These are phyloP conservation scores for Lophius piscatorius DNA, from an alignment of 2,113 vertebrate species.

Conservation along the genomic window DNA sequence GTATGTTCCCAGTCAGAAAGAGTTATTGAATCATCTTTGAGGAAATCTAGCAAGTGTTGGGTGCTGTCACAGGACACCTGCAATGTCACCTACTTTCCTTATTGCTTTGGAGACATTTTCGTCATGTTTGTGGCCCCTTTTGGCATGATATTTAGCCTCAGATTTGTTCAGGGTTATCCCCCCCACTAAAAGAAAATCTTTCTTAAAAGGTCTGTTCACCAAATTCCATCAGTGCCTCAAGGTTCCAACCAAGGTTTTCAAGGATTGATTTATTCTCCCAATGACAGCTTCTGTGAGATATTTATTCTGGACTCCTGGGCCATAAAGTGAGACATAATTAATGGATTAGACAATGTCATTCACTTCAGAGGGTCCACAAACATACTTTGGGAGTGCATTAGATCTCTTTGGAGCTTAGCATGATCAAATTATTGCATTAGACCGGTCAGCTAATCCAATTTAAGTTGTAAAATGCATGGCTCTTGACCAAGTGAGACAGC, in stretches of 20 bases:
- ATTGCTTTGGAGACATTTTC: conserved; percentile 11
- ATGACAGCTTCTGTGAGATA: no score
- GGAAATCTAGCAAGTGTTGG: conserved; percentile 12
- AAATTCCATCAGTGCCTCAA: conserved; percentile 20
- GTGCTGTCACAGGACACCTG: conserved; percentile 13
- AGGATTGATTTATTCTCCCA: conserved; percentile 42
- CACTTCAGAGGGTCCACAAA: conserved; percentile 56
- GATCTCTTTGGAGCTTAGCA: conserved; percentile 63
- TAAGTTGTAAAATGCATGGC: conserved; percentile 66
- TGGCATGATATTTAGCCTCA: no score
- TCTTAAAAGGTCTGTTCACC: neutral
- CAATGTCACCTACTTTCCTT: conserved; percentile 4
- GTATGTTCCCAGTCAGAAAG: neutral
- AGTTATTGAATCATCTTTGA: neutral
- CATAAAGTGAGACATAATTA: conserved; percentile 64
- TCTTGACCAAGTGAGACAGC: conserved; percentile 38
- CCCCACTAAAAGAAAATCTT: no score
- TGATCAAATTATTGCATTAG: conserved; percentile 76
- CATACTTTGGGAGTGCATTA: conserved; percentile 55
- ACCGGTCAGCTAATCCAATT: conserved; percentile 73
- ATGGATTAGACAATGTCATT: conserved; percentile 57
- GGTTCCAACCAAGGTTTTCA: conserved; percentile 23
- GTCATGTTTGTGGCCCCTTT: neutral
- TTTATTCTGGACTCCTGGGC: conserved; percentile 44
- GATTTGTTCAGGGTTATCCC: no score